These are phyloP conservation scores for Ammodramus savannarum DNA, from an alignment of 2,113 vertebrate genomes.

Conservation along the genomic window DNA sequence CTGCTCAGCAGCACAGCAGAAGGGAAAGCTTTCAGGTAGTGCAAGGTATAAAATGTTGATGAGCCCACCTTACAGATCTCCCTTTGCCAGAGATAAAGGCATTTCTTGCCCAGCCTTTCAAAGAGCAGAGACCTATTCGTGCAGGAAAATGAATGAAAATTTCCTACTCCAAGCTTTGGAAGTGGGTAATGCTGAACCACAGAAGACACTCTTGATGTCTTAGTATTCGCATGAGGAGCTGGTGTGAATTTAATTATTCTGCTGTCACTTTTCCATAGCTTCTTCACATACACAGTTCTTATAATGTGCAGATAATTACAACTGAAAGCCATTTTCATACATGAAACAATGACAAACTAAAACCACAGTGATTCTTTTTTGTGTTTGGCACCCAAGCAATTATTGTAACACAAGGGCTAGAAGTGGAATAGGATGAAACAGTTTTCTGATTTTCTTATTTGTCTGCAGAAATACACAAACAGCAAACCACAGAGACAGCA, in stretches of 20 bases:
- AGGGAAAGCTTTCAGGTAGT: not conserved
- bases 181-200: not conserved
- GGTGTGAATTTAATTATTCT: conserved; percentile 37
- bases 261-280: conserved; percentile 36
- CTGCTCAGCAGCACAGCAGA: not conserved
- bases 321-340: conserved; percentile 40
- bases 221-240: not conserved
- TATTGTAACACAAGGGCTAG: not conserved
- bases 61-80: not conserved
- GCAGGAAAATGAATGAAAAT: conserved; percentile 3
- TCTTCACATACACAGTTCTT: conserved; percentile 2
- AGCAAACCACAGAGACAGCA: not conserved
- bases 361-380: not conserved
- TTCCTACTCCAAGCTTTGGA: not conserved
- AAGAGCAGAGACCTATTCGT: not conserved
- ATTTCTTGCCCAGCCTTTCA: not conserved
- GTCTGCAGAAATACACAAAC: not conserved
- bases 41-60: not conserved
- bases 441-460: not conserved
- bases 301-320: conserved; percentile 27
- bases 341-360: conserved; percentile 48
- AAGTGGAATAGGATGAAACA: conserved; percentile 3
- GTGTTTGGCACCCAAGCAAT: not conserved
- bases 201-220: conserved; percentile 10
- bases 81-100: not conserved